Percentiles rank a stretch among this genome's conserved stretches.
Evolutionary conservation across 2,113 vertebrate genomes (phyloP).

Genomic region (Tupaia chinensis): DNA sequence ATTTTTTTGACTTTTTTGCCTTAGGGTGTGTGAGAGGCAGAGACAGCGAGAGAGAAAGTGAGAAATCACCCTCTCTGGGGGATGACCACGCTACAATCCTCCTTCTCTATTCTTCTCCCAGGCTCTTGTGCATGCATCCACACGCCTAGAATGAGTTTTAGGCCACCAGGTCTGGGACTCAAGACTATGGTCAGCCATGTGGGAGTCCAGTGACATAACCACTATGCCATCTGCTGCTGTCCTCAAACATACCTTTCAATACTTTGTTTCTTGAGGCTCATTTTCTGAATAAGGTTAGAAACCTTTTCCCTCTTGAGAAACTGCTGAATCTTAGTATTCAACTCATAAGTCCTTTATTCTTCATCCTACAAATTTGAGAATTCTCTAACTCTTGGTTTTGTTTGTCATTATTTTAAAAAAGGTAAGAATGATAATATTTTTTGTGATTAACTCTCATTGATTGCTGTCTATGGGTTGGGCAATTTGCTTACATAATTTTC

Average conservation of each 20-base stretch:
- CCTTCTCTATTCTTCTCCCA: no score
- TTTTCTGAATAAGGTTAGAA: slow-evolving; percentile 29
- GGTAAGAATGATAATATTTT: neutral
- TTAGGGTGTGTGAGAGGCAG: no score
- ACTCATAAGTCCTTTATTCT: slow-evolving; percentile 8
- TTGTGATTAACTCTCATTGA: neutral
- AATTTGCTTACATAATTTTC: slow-evolving; percentile 4
- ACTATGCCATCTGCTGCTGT: no score
- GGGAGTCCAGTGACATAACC: no score
- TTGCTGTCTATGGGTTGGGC: neutral
- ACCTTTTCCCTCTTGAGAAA: neutral
- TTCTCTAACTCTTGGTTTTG: neutral
- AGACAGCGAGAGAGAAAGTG: no score
- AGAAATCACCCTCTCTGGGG: no score
- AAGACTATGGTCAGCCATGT: no score
- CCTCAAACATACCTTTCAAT: neutral
- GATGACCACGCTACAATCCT: no score
- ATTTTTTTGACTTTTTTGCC: no score
- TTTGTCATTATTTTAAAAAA: slow-evolving; percentile 52
- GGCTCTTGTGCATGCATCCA: no score
- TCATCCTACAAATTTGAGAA: slow-evolving; percentile 19
- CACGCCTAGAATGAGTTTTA: no score
- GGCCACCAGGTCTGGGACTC: no score
- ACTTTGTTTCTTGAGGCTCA: neutral
- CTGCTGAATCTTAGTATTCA: neutral